phyloP scores from a whole-genome alignment of 2,113 vertebrate species.

The Coregonus clupeaformis region DNA sequence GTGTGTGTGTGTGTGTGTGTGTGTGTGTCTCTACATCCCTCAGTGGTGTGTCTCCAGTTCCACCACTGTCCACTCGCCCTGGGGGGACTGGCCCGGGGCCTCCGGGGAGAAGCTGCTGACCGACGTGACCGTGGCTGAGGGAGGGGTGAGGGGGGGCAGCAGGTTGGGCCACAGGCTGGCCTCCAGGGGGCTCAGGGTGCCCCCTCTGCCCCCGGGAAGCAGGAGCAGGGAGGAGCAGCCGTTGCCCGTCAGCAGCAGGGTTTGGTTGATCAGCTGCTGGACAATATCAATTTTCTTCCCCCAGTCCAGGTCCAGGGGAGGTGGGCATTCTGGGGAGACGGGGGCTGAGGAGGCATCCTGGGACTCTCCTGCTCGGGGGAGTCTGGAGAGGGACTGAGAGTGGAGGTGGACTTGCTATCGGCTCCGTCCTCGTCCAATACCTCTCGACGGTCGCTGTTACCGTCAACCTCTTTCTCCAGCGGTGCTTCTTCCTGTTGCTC shows the following conservation, averaged over 20 bases:
- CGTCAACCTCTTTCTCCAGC: background rate
- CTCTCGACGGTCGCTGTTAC: background rate
- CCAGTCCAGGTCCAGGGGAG: slow-evolving; percentile 73
- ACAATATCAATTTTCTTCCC: slow-evolving; percentile 79
- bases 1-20: background rate
- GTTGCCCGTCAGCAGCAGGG: slow-evolving; percentile 77
- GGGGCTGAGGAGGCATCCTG: background rate
- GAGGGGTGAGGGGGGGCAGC: slow-evolving; percentile 83
- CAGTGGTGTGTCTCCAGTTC: slow-evolving; percentile 91
- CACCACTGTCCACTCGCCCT: slow-evolving; percentile 91
- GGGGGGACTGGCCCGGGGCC: slow-evolving; percentile 77
- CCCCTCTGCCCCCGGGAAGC: slow-evolving; percentile 66
- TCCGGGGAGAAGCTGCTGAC: slow-evolving; percentile 90
- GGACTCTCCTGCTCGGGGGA: slow-evolving; percentile 29
- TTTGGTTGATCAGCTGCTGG: slow-evolving; percentile 88
- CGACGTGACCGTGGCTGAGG: slow-evolving; percentile 86
- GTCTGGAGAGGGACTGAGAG: slow-evolving; percentile 22
- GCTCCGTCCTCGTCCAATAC: background rate
- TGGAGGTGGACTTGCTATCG: slow-evolving; percentile 6
- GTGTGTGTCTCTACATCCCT: slow-evolving; percentile 23
- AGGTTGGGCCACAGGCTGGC: slow-evolving; percentile 85
- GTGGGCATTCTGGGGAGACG: slow-evolving; percentile 34
- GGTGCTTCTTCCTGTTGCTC: background rate
- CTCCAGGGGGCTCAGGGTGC: slow-evolving; percentile 81
- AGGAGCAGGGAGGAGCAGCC: slow-evolving; percentile 64